These are phyloP conservation scores for Brachionus koreanus DNA, from an alignment of 1,140 invertebrate genomes.

Conservation along the genomic window DNA sequence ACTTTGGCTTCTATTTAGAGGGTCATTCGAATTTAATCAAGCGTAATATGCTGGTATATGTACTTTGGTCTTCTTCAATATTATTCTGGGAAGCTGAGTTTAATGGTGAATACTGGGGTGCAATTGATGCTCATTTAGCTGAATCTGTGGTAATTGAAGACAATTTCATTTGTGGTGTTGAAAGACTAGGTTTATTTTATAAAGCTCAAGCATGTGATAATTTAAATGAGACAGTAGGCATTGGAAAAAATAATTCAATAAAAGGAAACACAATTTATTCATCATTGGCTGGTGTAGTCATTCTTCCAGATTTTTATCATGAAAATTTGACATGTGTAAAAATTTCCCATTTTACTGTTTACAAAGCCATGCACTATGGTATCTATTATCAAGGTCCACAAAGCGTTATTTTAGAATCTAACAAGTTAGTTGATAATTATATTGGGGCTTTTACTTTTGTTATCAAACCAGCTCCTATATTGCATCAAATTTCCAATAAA, in stretches of 20 bases:
- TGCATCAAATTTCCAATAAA: neutral
- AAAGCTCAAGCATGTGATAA: constrained; percentile 45
- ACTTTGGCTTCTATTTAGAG: constrained; percentile 30
- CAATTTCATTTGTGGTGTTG: constrained; percentile 50
- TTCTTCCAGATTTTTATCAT: constrained; percentile 27
- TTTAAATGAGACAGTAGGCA: neutral
- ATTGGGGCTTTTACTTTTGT: neutral
- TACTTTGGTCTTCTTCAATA: constrained; percentile 46
- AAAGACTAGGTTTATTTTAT: constrained; percentile 49
- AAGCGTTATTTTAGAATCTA: neutral
- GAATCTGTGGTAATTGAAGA: constrained; percentile 46
- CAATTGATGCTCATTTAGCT: constrained; percentile 48
- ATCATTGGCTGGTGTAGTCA: neutral
- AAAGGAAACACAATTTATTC: constrained; percentile 48
- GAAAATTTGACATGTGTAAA: constrained; percentile 22
- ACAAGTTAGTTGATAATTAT: constrained; percentile 17
- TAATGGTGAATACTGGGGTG: constrained; percentile 49
- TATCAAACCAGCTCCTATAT: neutral
- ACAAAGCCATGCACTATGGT: constrained; percentile 20
- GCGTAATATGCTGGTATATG: constrained; percentile 49
- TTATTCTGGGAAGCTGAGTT: constrained; percentile 46
- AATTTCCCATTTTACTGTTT: neutral
- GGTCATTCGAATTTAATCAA: constrained; percentile 42
- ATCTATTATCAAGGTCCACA: constrained; percentile 27
- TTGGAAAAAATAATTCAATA: constrained; percentile 30